Evolutionary conservation across 2,797 vertebrate species (phyloP).

Genomic region (Pseudotriccus pelzelni): DNA sequence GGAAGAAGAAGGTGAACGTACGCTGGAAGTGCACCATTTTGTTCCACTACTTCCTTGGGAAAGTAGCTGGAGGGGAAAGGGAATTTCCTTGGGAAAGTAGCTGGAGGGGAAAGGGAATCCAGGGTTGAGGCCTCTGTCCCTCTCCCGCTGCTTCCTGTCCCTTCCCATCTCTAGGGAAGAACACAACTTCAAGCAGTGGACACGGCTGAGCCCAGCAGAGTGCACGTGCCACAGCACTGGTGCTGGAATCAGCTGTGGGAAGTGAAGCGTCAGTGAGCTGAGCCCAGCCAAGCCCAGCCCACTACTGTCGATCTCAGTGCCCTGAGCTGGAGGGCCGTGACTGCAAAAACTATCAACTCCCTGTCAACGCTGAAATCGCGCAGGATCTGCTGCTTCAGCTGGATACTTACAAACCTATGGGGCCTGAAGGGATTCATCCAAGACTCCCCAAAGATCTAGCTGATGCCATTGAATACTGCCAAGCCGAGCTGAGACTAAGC

Average conservation of each 20-base stretch:
- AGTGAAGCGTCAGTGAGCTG: background rate
- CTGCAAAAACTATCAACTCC: background rate
- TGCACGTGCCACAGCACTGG: background rate
- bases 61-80: background rate
- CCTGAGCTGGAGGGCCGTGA: background rate
- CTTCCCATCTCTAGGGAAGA: background rate
- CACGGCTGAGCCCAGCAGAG: background rate
- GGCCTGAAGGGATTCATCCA: background rate
- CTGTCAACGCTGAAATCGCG: background rate
- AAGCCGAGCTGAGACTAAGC: background rate
- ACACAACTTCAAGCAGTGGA: background rate
- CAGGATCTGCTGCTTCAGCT: background rate
- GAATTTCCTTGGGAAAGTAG: background rate
- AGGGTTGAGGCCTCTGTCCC: background rate
- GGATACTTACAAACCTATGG: background rate
- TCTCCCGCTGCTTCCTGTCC: background rate
- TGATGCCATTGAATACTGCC: background rate
- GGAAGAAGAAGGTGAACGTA: background rate
- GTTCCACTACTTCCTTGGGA: background rate
- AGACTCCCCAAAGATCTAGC: background rate
- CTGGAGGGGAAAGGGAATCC: too few species aligned
- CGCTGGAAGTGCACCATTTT: background rate
- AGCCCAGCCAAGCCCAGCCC: background rate
- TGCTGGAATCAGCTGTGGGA: background rate
- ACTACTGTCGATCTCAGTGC: background rate